Evolutionary conservation across 2,113 vertebrate species (phyloP), one percentile per base, ranked within the genome.

Genomic region (Trematocara unimaculatum): DNA sequence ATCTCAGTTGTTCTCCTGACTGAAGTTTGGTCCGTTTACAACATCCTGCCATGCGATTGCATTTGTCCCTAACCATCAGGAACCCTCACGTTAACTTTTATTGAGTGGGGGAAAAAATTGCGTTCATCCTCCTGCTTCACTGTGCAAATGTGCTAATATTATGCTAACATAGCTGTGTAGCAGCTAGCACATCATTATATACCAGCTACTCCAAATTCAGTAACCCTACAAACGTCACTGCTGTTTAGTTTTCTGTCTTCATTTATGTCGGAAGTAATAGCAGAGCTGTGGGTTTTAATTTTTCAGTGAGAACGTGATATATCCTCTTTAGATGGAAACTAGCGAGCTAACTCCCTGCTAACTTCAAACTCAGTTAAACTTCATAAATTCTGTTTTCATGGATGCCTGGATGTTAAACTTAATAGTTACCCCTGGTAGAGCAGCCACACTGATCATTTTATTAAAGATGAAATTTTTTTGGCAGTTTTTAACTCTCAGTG

Each of bases 241-340:
- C 29, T 33, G 3, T 35, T 33, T 6, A 33, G 0, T 33, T 33
- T 62, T 62, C 8, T 18, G 3, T 0, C 29, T 33, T 62, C 15
- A 62, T 62, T 62, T 62, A 18, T 33, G 0, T 7, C 0, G 0
- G 29, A 62, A 33, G 8, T 62, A 0, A 62, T 1, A 62, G 0
- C 29, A 62, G 58, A 62, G 15, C 58, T 33, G 58, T 0, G 33
- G 0, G 3, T 18, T 62, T 33, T 2, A 62, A 33, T 62, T 62
- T 35, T 0, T 0, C 58, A 62, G 29, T 33, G 15, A 33, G 58
- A 62, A 62, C 1, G 2, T n/a, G 1, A 35, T 35, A 0, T 0
- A 35, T 62, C 4, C 1, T 62, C 5, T 4, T n/a, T 62, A 62
- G 17, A 12, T 4, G 0, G 31, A 35, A 12, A 62, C n/a, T n/a